A percentile compares a stretch with the other conserved stretches of the same genome.
Conservation (phyloP, 2,888 invertebrate genomes). For the Spatulosminthurus flaviceps region DNA sequence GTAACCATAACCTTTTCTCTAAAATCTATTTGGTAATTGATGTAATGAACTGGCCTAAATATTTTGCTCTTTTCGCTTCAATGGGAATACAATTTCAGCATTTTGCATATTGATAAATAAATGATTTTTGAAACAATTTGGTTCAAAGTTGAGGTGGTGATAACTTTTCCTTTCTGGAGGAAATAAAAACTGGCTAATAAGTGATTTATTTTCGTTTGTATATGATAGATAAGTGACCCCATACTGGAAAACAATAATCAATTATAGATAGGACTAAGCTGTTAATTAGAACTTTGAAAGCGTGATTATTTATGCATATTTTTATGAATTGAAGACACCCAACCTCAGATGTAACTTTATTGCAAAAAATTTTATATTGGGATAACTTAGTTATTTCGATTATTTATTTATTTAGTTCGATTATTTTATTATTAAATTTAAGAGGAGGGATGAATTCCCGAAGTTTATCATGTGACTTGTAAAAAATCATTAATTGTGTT, state of each 20-base stretch:
- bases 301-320: too few species aligned
- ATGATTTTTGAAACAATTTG: too few species aligned
- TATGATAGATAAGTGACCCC: slow-evolving; percentile 5
- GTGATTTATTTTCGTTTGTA: too few species aligned
- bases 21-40: too few species aligned
- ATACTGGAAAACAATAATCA: slow-evolving; percentile 30
- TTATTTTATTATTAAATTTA: background rate
- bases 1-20: too few species aligned
- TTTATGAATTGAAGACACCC: slow-evolving; percentile 1
- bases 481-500: slow-evolving; percentile 9
- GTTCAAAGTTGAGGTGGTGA: too few species aligned
- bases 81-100: too few species aligned
- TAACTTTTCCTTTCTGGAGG: too few species aligned
- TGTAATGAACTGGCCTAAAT: too few species aligned
- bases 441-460: background rate
- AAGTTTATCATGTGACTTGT: background rate
- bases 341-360: background rate
- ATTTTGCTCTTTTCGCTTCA: too few species aligned
- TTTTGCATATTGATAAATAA: too few species aligned
- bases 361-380: slow-evolving; percentile 21
- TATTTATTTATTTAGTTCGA: background rate
- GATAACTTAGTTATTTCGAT: slow-evolving; percentile 28
- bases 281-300: slow-evolving; percentile 1
- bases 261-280: background rate
- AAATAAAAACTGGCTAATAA: too few species aligned